Base-by-base conservation (phyloP, 2,113 vertebrate genomes). In the Centropristis striata region DNA sequence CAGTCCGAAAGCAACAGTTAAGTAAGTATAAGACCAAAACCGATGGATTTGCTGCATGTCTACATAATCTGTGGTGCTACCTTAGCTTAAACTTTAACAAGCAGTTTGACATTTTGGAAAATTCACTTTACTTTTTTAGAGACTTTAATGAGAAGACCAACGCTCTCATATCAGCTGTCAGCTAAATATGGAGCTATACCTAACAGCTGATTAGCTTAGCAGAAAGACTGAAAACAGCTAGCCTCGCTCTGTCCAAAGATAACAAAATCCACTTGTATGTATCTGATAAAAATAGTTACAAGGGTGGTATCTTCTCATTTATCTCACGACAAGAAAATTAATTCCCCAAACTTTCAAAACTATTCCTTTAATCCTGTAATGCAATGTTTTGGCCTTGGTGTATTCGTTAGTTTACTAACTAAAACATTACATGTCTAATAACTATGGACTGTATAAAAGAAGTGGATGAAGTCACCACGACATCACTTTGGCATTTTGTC, bases 251-350 rank as follows among this genome's bases (percentile, higher is more conserved):
- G 46, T 11, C 46, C 18, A 47, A 10, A 18, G 16, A 8, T 47
- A 20, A 47, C 20, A 60, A 67, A 61, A 68, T 39, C 41, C 51
- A 18, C 44, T 7, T 41, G n/a, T n/a, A n/a, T n/a, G n/a, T n/a
- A n/a, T n/a, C n/a, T n/a, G n/a, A n/a, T n/a, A n/a, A n/a, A n/a
- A n/a, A n/a, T n/a, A n/a, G n/a, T n/a, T n/a, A n/a, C n/a, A n/a
- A n/a, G n/a, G n/a, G n/a, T n/a, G n/a, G n/a, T n/a, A n/a, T n/a
- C n/a, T n/a, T n/a, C n/a, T n/a, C n/a, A n/a, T n/a, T n/a, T n/a
- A n/a, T n/a, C n/a, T n/a, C n/a, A n/a, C n/a, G n/a, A n/a, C n/a
- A n/a, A n/a, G n/a, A n/a, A n/a, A n/a, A n/a, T n/a, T n/a, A n/a
- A n/a, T n/a, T n/a, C n/a, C n/a, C 32, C 32, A 32, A 32, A 32